Evolutionary conservation across 2,797 vertebrate genomes (phyloP), one percentile per base, ranked within the genome.

Genomic region (Oceanodroma leucorhoa): DNA sequence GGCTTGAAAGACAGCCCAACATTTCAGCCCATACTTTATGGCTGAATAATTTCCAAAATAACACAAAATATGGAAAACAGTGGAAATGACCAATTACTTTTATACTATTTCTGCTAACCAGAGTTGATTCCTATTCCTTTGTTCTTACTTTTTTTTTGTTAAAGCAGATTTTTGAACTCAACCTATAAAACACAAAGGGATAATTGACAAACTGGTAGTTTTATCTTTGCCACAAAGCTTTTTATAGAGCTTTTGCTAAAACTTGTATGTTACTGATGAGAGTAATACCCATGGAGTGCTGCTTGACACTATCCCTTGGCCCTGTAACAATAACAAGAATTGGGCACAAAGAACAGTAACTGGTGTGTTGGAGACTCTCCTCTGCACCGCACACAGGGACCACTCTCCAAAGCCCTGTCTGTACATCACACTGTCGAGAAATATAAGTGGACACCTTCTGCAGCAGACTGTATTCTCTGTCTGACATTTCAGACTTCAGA

Each of bases 311-410:
- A 20, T 8, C 24, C 11, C 72, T 89, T 61, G 54, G 32, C 45
- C 50, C 29, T 46, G 36, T 50, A 50, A 83, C 30, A 55, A 45
- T 4, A 26, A 29, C 19, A 41, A 21, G 41, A 43, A 58, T 24
- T 61, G 54, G 27, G 13, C 51, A 53, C 78, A 81, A 58, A 60
- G 34, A 87, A 34, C 26, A n/a, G 30, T 29, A 84, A 41, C 11
- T 24, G 48, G 58, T 61, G 34, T 53, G 64, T 11, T 62, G 32
- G 19, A 67, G 22, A 19, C 10, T 29, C 14, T 70, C 34, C 11
- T n/a, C 70, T 26, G 26, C 5, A 18, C 32, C 0, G 0, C 3
- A 3, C 9, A 8, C 4, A 10, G n/a, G 26, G 21, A 48, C 29
- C 5, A 11, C 26, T 45, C n/a, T 7, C 87, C n/a, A 78, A 61